Evolutionary conservation across 2,797 vertebrate genomes (phyloP).

Genomic region (Myotis planiceps): DNA sequence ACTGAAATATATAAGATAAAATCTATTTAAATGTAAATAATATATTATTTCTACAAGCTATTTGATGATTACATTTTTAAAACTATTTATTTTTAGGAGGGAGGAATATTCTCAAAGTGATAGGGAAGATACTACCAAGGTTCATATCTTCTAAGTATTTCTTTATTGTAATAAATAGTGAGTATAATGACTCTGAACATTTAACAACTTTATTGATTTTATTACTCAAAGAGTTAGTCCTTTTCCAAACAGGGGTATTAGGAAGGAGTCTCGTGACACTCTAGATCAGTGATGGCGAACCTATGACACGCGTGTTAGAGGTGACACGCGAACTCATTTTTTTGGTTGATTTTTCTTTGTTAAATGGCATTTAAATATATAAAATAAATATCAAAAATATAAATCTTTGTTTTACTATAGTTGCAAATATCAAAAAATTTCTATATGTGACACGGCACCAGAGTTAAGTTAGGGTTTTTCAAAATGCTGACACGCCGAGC

Average conservation of each 20-base stretch:
- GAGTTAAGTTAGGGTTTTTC: too few relatives aligned
- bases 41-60: not conserved
- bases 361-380: too few relatives aligned
- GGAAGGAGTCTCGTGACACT: not conserved
- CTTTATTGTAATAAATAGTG: not conserved
- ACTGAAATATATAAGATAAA: not conserved
- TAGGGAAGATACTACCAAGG: not conserved
- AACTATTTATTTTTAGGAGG: not conserved
- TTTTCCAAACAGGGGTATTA: not conserved
- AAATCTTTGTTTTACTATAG: too few relatives aligned
- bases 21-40: not conserved
- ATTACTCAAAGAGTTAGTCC: not conserved
- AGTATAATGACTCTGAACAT: not conserved
- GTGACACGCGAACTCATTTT: too few relatives aligned
- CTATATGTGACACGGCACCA: too few relatives aligned
- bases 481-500: too few relatives aligned
- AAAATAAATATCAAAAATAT: too few relatives aligned
- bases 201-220: not conserved
- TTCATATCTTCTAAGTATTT: not conserved
- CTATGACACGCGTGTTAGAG: too few relatives aligned
- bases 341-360: too few relatives aligned
- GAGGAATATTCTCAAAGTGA: not conserved
- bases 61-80: not conserved
- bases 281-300: too few relatives aligned
- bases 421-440: too few relatives aligned